Percentiles rank a stretch among this genome's conserved stretches.
These are phyloP conservation scores for Mionectes olivaceus DNA, from an alignment of 2,797 vertebrate genomes.

Conservation along the genomic window DNA sequence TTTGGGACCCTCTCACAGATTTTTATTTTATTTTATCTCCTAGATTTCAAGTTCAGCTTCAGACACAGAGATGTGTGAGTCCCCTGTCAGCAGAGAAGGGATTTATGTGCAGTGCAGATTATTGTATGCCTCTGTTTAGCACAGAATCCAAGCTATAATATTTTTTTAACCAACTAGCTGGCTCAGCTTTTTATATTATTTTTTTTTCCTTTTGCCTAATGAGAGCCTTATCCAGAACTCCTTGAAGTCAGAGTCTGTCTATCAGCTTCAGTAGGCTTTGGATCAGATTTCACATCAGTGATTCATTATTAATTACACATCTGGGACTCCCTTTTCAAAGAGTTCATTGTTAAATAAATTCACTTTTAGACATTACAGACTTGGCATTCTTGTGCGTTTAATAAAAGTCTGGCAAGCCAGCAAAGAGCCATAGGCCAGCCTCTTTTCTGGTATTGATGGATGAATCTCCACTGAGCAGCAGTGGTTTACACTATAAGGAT, in stretches of 20 bases:
- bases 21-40: conserved; percentile 14
- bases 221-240: conserved; percentile 43
- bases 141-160: conserved; percentile 7
- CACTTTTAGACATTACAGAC: conserved; percentile 62
- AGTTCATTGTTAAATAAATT: conserved; percentile 72
- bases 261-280: conserved; percentile 65
- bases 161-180: conserved; percentile 56
- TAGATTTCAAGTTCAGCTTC: conserved; percentile 55
- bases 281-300: conserved; percentile 65
- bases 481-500: conserved; percentile 23
- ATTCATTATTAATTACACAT: conserved; percentile 71
- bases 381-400: conserved; percentile 60
- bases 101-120: conserved; percentile 26
- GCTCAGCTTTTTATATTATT: conserved; percentile 25
- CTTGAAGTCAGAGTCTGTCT: conserved; percentile 65
- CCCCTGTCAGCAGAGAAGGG: conserved; percentile 11
- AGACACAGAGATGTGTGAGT: conserved; percentile 44
- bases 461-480: conserved; percentile 43
- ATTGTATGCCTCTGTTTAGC: conserved; percentile 20
- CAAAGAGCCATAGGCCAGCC: conserved; percentile 44
- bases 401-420: conserved; percentile 61
- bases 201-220: conserved; percentile 40
- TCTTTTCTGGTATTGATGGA: conserved; percentile 53
- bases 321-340: conserved; percentile 68
- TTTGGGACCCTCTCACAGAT: not conserved